Evolutionary conservation across 2,797 vertebrate genomes (phyloP).

Genomic region (Cetoscarus ocellatus): DNA sequence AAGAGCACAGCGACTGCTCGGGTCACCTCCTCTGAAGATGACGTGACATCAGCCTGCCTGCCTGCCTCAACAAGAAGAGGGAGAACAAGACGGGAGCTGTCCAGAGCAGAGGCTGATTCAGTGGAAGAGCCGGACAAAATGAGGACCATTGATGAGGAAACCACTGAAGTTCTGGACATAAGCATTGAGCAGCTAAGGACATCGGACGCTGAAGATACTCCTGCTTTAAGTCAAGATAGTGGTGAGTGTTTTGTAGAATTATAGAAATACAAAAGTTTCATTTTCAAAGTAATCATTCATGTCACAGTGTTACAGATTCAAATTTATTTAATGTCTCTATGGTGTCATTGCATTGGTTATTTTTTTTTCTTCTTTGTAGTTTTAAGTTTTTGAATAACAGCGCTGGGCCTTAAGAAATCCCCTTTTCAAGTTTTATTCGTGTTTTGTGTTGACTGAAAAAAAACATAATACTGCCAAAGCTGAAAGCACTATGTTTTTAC

Average conservation of each 20-base stretch:
- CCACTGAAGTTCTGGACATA: slow-evolving; percentile 69
- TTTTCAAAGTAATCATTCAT: too few relatives aligned
- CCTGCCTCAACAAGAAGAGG: slow-evolving; percentile 61
- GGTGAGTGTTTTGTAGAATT: slow-evolving; percentile 30
- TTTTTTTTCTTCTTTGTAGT: too few relatives aligned
- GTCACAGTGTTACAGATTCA: too few relatives aligned
- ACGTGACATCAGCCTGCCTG: slow-evolving; percentile 34
- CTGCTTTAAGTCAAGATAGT: slow-evolving; percentile 43
- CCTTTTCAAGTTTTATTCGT: too few relatives aligned
- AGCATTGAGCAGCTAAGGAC: slow-evolving; percentile 85
- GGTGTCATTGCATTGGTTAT: too few relatives aligned
- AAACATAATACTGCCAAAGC: not conserved
- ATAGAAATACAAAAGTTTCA: not conserved
- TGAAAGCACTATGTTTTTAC: too few relatives aligned
- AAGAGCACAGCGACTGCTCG: slow-evolving; percentile 42
- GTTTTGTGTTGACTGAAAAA: too few relatives aligned
- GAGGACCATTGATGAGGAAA: slow-evolving; percentile 85
- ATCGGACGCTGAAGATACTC: slow-evolving; percentile 78
- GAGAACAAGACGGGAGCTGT: slow-evolving; percentile 57
- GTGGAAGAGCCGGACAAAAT: slow-evolving; percentile 82
- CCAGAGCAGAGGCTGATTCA: slow-evolving; percentile 25
- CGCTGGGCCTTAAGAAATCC: too few relatives aligned
- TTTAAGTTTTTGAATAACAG: too few relatives aligned
- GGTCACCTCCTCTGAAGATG: slow-evolving; percentile 70
- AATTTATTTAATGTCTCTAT: too few relatives aligned